These are phyloP conservation scores for Polyommatus iphigenia DNA, from an alignment of 2,888 invertebrate genomes.

Conservation along the genomic window DNA sequence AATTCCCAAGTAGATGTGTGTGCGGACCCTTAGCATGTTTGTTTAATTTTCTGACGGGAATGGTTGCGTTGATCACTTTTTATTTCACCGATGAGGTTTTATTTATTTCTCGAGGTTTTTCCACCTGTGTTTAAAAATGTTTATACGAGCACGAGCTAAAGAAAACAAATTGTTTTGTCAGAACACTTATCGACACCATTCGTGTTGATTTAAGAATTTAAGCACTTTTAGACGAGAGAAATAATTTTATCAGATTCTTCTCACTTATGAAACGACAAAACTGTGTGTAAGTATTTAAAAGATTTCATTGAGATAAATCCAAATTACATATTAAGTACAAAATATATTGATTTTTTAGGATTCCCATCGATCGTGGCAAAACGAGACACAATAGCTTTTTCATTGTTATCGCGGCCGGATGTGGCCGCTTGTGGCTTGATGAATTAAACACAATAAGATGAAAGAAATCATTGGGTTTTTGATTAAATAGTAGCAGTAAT, in stretches of 20 bases:
- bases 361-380: too few species aligned
- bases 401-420: too few species aligned
- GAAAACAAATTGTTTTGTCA: constrained; percentile 41
- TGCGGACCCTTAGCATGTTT: constrained; percentile 49
- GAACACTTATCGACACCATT: constrained; percentile 37
- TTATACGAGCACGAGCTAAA: constrained; percentile 36
- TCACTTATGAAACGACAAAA: not conserved
- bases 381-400: too few species aligned
- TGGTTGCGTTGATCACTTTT: constrained; percentile 63
- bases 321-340: too few species aligned
- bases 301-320: too few species aligned
- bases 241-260: not conserved
- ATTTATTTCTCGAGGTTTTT: constrained; percentile 37
- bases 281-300: too few species aligned
- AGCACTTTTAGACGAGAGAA: not conserved
- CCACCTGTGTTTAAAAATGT: constrained; percentile 44
- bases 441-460: too few species aligned
- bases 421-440: too few species aligned
- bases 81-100: constrained; percentile 52
- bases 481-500: too few species aligned
- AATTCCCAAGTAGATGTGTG: not conserved
- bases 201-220: constrained; percentile 10
- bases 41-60: constrained; percentile 55
- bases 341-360: too few species aligned
- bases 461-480: too few species aligned